These are phyloP conservation scores for Drosophila gaucha DNA, from an alignment of 2,888 invertebrate genomes.

Conservation along the genomic window DNA sequence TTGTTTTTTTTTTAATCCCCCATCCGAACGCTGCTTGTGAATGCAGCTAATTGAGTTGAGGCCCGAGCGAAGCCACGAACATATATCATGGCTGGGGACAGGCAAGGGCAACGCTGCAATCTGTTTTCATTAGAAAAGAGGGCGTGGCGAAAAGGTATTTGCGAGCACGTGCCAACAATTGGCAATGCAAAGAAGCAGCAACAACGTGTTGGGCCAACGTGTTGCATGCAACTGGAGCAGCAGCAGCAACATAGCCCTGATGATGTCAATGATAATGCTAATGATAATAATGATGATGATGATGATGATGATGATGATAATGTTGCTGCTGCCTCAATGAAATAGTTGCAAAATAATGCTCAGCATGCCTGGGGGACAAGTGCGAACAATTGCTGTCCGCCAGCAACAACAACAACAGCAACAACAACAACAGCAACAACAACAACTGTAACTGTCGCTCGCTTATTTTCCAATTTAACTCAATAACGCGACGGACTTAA, in stretches of 20 bases:
- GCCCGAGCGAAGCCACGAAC: background rate
- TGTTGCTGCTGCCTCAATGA: slow-evolving; percentile 30
- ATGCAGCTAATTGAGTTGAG: background rate
- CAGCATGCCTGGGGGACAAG: slow-evolving; percentile 29
- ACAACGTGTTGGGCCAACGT: slow-evolving; percentile 23
- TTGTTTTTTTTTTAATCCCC: too few relatives aligned
- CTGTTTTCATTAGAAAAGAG: slow-evolving; percentile 5
- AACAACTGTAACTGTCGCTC: slow-evolving; percentile 66
- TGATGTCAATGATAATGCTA: slow-evolving; percentile 10
- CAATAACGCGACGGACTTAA: slow-evolving; percentile 79
- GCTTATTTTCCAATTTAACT: slow-evolving; percentile 83
- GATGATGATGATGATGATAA: background rate
- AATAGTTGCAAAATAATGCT: slow-evolving; percentile 53
- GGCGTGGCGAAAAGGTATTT: background rate
- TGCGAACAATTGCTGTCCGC: slow-evolving; percentile 55
- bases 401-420: slow-evolving; percentile 21
- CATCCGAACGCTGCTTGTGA: too few relatives aligned
- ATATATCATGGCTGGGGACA: slow-evolving; percentile 4
- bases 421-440: slow-evolving; percentile 32
- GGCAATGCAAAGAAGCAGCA: slow-evolving; percentile 17
- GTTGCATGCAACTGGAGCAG: slow-evolving; percentile 26
- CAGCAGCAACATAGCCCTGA: slow-evolving; percentile 30
- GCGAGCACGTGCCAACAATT: slow-evolving; percentile 31
- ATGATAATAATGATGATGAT: slow-evolving; percentile 3
- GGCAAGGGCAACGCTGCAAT: slow-evolving; percentile 9